A percentile compares a stretch with the other conserved stretches of the same genome.
phyloP scores from a whole-genome alignment of 2,888 invertebrate genomes.

The Harpalus rufipes region DNA sequence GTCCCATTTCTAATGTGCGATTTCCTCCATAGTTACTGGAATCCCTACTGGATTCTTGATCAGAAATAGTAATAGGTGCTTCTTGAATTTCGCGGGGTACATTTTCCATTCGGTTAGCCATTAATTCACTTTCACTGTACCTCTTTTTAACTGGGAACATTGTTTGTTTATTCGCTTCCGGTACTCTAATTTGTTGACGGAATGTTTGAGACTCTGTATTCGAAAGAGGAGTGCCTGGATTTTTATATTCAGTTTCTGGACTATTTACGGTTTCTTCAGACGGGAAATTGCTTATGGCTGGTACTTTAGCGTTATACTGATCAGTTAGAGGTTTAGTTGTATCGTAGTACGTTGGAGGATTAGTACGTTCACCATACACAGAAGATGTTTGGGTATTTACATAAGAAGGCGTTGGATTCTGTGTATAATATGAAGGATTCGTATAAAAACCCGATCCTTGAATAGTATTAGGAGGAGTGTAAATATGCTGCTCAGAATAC shows the following conservation, averaged over 20 bases:
- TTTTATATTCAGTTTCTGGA: conserved; percentile 62
- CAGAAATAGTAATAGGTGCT: background rate
- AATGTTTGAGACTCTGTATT: conserved; percentile 28
- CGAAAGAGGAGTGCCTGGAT: conserved; percentile 18
- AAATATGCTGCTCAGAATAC: conserved; percentile 80
- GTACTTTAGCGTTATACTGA: conserved; percentile 76
- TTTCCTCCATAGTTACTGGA: conserved; percentile 67
- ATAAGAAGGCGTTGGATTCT: conserved; percentile 72
- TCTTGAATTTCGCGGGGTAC: conserved; percentile 68
- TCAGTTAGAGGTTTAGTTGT: conserved; percentile 78
- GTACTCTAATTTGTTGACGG: conserved; percentile 61
- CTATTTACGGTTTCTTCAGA: conserved; percentile 49
- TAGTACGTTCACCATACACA: conserved; percentile 71
- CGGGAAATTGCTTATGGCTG: conserved; percentile 69
- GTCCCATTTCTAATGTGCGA: conserved; percentile 68
- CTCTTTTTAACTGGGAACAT: conserved; percentile 84
- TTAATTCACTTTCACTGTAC: conserved; percentile 78
- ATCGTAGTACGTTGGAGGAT: conserved; percentile 81
- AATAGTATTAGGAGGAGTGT: conserved; percentile 80
- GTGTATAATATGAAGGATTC: conserved; percentile 75
- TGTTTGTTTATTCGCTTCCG: conserved; percentile 75
- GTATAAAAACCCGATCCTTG: conserved; percentile 74
- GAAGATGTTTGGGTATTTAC: conserved; percentile 72
- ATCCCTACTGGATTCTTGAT: conserved; percentile 67
- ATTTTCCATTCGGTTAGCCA: conserved; percentile 56